phyloP scores from a whole-genome alignment of 2,113 vertebrate species.

The Microtus richardsoni region DNA sequence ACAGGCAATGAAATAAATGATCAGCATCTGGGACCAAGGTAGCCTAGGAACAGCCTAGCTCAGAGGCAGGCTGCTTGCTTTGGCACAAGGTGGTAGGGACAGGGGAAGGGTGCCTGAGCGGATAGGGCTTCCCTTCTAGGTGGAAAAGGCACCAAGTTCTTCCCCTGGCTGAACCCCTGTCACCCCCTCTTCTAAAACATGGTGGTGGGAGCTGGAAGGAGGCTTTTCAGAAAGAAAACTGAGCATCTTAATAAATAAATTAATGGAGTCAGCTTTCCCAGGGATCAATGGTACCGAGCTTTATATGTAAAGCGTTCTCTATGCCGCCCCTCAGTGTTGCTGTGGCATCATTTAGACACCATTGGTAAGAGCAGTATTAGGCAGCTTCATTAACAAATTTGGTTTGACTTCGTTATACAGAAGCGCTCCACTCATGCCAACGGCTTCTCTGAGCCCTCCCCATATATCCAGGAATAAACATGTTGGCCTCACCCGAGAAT shows the following conservation, averaged over 20 bases:
- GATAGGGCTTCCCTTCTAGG: not conserved
- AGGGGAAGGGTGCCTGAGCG: not conserved
- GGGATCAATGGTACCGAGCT: not conserved
- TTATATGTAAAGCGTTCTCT: not conserved
- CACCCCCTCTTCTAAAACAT: not conserved
- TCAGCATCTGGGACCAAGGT: not conserved
- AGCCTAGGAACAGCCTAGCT: not conserved
- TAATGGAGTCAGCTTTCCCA: not conserved
- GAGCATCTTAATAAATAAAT: conserved; percentile 25
- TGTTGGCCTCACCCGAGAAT: not conserved
- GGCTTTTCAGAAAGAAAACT: not conserved
- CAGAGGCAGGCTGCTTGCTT: not conserved
- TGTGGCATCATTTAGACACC: not conserved
- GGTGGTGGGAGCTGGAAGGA: not conserved
- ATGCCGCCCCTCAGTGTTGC: not conserved
- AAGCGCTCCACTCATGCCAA: not conserved
- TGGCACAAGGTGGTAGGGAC: not conserved
- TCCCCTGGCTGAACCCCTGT: not conserved
- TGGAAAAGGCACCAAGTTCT: not conserved
- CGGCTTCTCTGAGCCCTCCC: not conserved
- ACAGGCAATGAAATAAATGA: not conserved
- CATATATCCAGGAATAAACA: not conserved
- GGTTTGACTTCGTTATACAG: not conserved
- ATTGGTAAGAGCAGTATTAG: not conserved
- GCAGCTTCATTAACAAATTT: conserved; percentile 13